These are phyloP conservation scores for Panthera uncia DNA, from an alignment of 2,113 vertebrate species.

Conservation along the genomic window DNA sequence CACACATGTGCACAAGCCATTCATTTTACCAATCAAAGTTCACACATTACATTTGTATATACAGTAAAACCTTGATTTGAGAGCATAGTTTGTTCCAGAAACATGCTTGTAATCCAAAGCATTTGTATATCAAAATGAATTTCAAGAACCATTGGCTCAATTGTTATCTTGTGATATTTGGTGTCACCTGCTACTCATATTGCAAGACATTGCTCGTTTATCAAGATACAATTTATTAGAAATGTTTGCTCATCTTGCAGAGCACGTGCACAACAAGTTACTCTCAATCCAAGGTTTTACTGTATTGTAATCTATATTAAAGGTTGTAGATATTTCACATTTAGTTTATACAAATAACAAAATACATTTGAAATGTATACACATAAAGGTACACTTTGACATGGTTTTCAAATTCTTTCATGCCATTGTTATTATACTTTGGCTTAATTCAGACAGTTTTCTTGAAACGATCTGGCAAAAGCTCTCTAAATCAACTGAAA, in stretches of 20 bases:
- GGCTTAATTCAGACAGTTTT: neutral
- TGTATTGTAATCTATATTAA: neutral
- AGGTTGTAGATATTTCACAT: neutral
- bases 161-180: no score
- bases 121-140: no score
- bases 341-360: neutral
- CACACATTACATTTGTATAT: neutral
- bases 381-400: neutral
- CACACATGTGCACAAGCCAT: rapidly evolving
- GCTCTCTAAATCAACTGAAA: neutral
- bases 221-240: no score
- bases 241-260: no score
- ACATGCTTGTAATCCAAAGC: no score
- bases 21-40: neutral
- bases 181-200: no score
- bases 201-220: no score
- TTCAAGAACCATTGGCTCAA: no score
- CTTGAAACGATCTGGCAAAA: neutral
- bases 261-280: no score
- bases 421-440: neutral
- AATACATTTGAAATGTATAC: neutral
- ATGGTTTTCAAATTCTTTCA: neutral
- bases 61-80: no score
- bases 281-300: no score
- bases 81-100: no score